Conservation (phyloP, 1,140 invertebrate genomes). For the Melanaphis sacchari region DNA sequence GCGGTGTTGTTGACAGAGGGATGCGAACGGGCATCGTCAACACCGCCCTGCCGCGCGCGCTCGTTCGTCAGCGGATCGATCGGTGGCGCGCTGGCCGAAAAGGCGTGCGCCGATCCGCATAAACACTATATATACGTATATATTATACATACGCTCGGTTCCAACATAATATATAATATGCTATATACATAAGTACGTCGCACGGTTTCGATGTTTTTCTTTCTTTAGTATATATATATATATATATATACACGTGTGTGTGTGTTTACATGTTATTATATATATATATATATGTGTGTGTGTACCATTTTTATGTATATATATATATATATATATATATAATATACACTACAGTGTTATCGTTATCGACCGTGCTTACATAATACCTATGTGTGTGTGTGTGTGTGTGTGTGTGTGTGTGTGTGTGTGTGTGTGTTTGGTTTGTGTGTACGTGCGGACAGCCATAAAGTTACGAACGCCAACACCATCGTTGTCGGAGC, state of each 20-base stretch:
- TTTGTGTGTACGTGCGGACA: background rate
- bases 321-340: background rate
- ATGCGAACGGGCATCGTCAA: slow-evolving; percentile 8
- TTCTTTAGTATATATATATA: background rate
- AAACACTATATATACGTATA: background rate
- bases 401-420: background rate
- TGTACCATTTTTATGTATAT: too few species aligned
- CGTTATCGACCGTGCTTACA: background rate
- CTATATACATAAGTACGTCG: background rate
- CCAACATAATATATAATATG: background rate
- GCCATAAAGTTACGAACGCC: background rate
- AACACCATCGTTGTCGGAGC: too few species aligned
- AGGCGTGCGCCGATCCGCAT: slow-evolving; percentile 4
- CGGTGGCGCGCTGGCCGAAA: background rate
- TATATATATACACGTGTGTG: background rate
- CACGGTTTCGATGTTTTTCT: slow-evolving; percentile 6
- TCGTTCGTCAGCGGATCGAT: background rate
- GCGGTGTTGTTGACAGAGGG: background rate
- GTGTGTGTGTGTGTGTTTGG: too few species aligned
- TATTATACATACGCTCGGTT: background rate
- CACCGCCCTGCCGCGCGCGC: background rate
- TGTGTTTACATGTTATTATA: background rate
- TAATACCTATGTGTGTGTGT: background rate
- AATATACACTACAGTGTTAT: background rate
- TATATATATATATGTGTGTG: background rate